These are phyloP conservation scores for Takifugu ocellatus DNA, from an alignment of 2,797 vertebrate species.

Conservation along the genomic window DNA sequence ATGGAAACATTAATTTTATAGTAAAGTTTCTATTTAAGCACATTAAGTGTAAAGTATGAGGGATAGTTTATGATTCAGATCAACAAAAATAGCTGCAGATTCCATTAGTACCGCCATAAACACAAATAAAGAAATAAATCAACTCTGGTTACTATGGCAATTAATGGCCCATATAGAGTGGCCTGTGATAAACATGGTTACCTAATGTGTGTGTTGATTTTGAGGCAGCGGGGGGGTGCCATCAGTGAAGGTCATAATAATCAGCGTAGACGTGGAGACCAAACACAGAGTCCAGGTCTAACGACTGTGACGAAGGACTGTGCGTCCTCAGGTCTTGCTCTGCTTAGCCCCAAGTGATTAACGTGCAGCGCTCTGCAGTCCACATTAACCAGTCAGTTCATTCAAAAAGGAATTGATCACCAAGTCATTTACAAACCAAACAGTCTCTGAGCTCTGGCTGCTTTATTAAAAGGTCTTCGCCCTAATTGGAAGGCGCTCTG, in stretches of 20 bases:
- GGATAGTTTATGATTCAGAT: no score
- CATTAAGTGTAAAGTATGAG: no score
- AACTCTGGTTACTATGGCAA: slow-evolving; percentile 30
- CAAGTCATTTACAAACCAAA: not conserved
- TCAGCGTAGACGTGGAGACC: slow-evolving; percentile 9
- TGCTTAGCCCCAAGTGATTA: no score
- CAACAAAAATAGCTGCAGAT: no score
- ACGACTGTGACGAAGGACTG: slow-evolving; percentile 9
- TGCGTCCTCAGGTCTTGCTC: not conserved
- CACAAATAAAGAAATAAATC: not conserved
- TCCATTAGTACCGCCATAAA: not conserved
- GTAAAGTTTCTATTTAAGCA: no score
- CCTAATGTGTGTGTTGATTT: slow-evolving; percentile 2
- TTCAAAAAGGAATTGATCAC: not conserved
- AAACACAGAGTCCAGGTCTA: not conserved
- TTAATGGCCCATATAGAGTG: slow-evolving; percentile 27
- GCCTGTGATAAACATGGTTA: not conserved
- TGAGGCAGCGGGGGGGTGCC: slow-evolving; percentile 8
- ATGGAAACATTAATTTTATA: no score
- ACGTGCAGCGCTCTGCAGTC: no score
- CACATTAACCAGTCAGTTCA: no score
- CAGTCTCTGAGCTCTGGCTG: not conserved
- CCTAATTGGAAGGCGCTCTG: no score
- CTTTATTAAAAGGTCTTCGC: no score
- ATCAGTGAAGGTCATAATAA: slow-evolving; percentile 8